Conservation (phyloP, 2,888 invertebrate genomes). For the Philereme vetulata region DNA sequence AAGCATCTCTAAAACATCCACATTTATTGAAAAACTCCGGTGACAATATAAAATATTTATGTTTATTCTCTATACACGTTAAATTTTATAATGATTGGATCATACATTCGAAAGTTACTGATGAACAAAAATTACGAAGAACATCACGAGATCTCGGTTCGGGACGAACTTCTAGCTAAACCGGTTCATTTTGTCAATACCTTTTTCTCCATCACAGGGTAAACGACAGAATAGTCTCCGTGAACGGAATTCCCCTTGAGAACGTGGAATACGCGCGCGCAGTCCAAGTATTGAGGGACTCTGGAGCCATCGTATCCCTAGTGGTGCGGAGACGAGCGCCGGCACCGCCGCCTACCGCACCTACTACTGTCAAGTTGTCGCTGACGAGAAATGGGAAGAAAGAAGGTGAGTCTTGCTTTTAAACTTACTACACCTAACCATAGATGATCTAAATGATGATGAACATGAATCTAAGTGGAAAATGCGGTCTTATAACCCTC, state of each 20-base stretch:
- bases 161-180: too few relatives aligned
- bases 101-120: too few relatives aligned
- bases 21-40: too few relatives aligned
- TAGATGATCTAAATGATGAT: too few relatives aligned
- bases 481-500: too few relatives aligned
- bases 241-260: constrained; percentile 97
- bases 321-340: constrained; percentile 93
- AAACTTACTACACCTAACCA: background rate
- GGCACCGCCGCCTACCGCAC: constrained; percentile 78
- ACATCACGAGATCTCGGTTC: too few relatives aligned
- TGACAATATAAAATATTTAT: too few relatives aligned
- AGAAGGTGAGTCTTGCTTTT: constrained; percentile 85
- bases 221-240: constrained; percentile 98
- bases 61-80: too few relatives aligned
- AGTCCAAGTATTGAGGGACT: constrained; percentile 95
- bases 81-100: too few relatives aligned
- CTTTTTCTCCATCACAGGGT: constrained; percentile 85
- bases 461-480: background rate
- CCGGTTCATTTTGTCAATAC: too few relatives aligned
- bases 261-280: constrained; percentile 98
- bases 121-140: too few relatives aligned
- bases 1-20: too few relatives aligned
- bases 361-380: constrained; percentile 90
- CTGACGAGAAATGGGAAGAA: constrained; percentile 97
- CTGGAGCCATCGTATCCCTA: constrained; percentile 93